phyloP scores from a whole-genome alignment of 2,888 invertebrate genomes.

The Torymus auratus region DNA sequence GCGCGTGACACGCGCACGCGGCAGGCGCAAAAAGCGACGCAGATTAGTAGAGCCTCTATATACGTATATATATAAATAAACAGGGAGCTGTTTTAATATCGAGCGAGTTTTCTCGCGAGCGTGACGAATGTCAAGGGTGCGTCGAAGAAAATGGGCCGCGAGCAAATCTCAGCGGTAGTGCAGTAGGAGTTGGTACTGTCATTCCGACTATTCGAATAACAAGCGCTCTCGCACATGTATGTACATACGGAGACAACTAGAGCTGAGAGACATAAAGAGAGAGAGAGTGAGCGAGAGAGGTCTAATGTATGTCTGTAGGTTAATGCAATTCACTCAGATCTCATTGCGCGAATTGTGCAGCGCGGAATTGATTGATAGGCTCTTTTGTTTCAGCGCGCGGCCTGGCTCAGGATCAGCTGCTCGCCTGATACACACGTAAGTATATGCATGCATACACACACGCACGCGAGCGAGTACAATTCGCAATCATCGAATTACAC shows the following conservation, averaged over 20 bases:
- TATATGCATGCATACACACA: too few relatives aligned
- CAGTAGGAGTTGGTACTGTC: not conserved
- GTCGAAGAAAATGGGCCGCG: conserved; percentile 14
- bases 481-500: conserved; percentile 38
- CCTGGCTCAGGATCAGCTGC: not conserved
- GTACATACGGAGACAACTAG: conserved; percentile 1
- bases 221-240: conserved; percentile 63
- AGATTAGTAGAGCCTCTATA: too few relatives aligned
- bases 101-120: too few relatives aligned
- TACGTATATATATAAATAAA: too few relatives aligned
- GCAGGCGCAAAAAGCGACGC: not conserved
- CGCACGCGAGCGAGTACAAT: not conserved
- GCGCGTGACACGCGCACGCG: not conserved
- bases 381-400: conserved; percentile 64
- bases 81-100: too few relatives aligned
- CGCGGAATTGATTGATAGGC: conserved; percentile 75
- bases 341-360: conserved; percentile 74
- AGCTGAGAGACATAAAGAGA: conserved; percentile 32
- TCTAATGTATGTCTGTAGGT: conserved; percentile 76
- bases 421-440: too few relatives aligned
- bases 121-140: conserved; percentile 41
- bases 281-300: conserved; percentile 54
- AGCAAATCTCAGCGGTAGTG: not conserved
- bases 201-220: conserved; percentile 45
- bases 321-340: conserved; percentile 76